These are phyloP conservation scores for Percopsis transmontana DNA, from an alignment of 2,113 vertebrate species.

Conservation along the genomic window DNA sequence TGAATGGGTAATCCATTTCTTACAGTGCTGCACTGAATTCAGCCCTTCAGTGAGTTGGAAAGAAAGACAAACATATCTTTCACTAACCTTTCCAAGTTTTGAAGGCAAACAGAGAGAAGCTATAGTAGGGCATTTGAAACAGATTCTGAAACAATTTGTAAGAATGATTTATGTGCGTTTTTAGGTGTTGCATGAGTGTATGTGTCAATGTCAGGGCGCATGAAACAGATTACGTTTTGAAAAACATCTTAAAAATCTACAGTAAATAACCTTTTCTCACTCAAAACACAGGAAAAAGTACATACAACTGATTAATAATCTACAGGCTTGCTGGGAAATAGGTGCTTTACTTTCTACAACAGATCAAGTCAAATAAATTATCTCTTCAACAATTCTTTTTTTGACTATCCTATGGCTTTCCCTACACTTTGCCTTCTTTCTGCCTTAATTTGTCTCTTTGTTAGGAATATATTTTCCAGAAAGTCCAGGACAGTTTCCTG, in stretches of 20 bases:
- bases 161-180: constrained; percentile 25
- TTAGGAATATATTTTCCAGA: constrained; percentile 55
- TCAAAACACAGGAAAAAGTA: constrained; percentile 38
- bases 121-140: constrained; percentile 6
- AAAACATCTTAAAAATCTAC: constrained; percentile 37
- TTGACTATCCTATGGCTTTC: constrained; percentile 15
- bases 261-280: constrained; percentile 42
- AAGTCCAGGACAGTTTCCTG: constrained; percentile 56
- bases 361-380: neutral
- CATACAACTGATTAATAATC: constrained; percentile 55
- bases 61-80: constrained; percentile 72
- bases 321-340: constrained; percentile 39
- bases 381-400: constrained; percentile 25
- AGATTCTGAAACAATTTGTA: constrained; percentile 49
- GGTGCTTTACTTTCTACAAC: constrained; percentile 5
- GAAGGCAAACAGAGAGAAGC: constrained; percentile 32
- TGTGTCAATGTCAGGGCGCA: constrained; percentile 13
- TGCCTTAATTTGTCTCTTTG: constrained; percentile 16
- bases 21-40: constrained; percentile 65
- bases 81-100: constrained; percentile 64
- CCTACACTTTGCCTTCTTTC: constrained; percentile 6
- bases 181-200: neutral
- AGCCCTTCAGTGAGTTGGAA: constrained; percentile 72
- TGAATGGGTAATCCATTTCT: constrained; percentile 74
- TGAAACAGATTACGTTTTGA: constrained; percentile 51